Percentiles rank a stretch among this genome's conserved stretches.
Conservation (phyloP, 2,113 vertebrate genomes). For the Rhagologus leucostigma region DNA sequence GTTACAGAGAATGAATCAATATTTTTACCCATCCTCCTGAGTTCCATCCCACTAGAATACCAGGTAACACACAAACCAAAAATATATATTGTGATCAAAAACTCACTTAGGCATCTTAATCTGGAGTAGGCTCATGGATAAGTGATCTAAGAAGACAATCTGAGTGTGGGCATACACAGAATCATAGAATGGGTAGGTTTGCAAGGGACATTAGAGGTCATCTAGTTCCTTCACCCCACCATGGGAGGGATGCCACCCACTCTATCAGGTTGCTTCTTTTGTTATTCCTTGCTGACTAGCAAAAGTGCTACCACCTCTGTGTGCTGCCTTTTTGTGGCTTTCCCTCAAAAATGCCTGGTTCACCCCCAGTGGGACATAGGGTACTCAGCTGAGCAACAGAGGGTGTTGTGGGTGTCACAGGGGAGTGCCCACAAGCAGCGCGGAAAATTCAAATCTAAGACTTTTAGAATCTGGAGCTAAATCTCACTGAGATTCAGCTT, state of each 20-base stretch:
- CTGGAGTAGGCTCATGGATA: not conserved
- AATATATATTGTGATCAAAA: not conserved
- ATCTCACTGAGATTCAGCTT: not conserved
- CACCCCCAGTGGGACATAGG: accelerated
- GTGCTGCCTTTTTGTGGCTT: not conserved
- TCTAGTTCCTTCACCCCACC: not conserved
- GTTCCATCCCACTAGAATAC: not conserved
- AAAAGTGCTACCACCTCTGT: not conserved
- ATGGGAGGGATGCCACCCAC: not conserved
- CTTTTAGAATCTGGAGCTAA: not conserved
- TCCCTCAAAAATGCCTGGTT: not conserved
- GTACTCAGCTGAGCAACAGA: not conserved
- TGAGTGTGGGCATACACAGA: not conserved
- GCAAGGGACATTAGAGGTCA: not conserved
- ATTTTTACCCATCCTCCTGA: not conserved
- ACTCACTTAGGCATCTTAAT: not conserved
- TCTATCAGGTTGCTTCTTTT: not conserved
- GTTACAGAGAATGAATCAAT: not conserved
- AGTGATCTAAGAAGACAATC: not conserved
- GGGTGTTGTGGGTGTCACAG: not conserved
- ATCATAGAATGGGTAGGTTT: not conserved
- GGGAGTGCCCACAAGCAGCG: not conserved
- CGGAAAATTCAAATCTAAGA: not conserved
- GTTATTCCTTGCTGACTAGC: not conserved
- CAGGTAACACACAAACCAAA: not conserved